A percentile compares a stretch with the other conserved stretches of the same genome.
phyloP scores from a whole-genome alignment of 2,113 vertebrate species.

The Chiloscyllium plagiosum region DNA sequence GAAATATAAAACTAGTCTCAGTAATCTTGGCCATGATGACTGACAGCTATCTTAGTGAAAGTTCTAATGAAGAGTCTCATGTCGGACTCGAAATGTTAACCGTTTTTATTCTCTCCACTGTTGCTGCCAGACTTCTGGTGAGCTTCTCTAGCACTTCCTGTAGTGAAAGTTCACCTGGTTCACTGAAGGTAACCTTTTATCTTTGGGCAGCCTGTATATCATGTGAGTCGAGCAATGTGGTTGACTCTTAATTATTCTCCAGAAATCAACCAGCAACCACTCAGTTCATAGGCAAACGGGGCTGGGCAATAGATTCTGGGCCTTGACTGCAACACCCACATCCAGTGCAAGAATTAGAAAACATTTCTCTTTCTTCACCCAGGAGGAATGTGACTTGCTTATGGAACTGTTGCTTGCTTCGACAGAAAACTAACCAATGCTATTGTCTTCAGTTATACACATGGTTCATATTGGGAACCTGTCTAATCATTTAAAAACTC shows the following conservation, averaged over 20 bases:
- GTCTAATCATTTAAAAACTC: not conserved
- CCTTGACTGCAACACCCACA: not conserved
- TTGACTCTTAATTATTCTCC: not conserved
- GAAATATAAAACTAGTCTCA: not conserved
- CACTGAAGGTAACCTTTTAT: too few species aligned
- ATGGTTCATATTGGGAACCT: not conserved
- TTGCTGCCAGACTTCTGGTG: too few species aligned
- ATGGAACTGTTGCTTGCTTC: not conserved
- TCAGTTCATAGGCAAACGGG: not conserved
- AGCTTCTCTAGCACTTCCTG: too few species aligned
- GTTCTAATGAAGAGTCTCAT: too few species aligned
- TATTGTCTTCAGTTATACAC: not conserved
- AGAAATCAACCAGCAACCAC: not conserved
- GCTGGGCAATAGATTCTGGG: not conserved
- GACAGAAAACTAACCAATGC: not conserved
- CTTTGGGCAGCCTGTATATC: not conserved
- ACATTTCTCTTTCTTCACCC: not conserved
- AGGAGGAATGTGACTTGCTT: not conserved
- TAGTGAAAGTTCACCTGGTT: too few species aligned
- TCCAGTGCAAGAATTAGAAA: not conserved
- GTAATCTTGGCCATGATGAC: not conserved
- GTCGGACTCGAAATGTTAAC: too few species aligned
- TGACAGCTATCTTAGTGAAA: not conserved
- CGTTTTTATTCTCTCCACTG: too few species aligned
- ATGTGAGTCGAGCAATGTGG: not conserved